Conservation (phyloP, 2,113 vertebrate genomes). For the Lota lota region DNA sequence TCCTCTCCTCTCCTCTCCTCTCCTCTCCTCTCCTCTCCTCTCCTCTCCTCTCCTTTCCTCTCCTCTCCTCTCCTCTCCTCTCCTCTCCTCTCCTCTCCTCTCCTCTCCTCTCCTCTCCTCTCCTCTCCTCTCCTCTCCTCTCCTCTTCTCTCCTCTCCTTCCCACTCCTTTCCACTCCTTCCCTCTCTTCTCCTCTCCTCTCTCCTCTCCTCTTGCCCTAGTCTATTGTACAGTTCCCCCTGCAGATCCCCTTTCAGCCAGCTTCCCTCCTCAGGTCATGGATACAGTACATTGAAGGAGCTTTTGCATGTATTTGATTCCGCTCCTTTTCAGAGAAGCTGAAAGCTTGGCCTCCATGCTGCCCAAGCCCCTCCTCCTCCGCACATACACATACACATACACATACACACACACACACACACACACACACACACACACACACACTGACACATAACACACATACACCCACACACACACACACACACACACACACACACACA, state of each 20-base stretch:
- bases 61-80: background rate
- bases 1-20: background rate
- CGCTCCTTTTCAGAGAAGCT: constrained; percentile 74
- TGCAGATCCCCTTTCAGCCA: constrained; percentile 64
- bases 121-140: background rate
- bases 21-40: constrained; percentile 29
- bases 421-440: too few species aligned
- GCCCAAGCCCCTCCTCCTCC: constrained; percentile 15
- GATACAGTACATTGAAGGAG: constrained; percentile 75
- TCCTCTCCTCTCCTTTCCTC: constrained; percentile 25
- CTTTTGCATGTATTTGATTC: constrained; percentile 77
- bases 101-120: constrained; percentile 18
- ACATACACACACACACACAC: too few species aligned
- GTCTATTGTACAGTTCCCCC: constrained; percentile 66
- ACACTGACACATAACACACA: too few species aligned
- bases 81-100: constrained; percentile 18
- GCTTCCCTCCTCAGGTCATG: constrained; percentile 69
- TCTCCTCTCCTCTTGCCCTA: constrained; percentile 38
- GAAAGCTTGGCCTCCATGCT: constrained; percentile 74
- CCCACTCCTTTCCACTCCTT: background rate
- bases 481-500: too few species aligned
- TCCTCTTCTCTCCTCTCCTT: background rate
- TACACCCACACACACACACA: too few species aligned
- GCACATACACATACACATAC: too few species aligned
- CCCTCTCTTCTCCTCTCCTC: constrained; percentile 29